phyloP scores from a whole-genome alignment of 2,888 invertebrate species.

The Cheilosia vulpina region DNA sequence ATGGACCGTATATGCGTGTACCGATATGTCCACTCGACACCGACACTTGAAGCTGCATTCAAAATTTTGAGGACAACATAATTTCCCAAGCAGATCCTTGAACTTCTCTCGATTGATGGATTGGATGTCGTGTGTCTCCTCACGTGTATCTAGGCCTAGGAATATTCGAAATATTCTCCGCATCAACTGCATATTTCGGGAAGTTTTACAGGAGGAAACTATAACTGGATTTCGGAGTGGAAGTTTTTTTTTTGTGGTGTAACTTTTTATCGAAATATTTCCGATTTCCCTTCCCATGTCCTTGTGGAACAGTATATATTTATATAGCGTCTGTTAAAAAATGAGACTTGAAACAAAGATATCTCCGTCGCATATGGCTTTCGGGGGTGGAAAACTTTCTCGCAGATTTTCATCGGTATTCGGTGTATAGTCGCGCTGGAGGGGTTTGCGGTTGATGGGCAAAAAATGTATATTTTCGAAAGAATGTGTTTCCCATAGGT shows the following conservation, averaged over 20 bases:
- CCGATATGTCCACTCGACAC: constrained; percentile 52
- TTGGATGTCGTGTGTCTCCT: background rate
- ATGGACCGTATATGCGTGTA: background rate
- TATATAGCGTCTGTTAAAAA: constrained; percentile 4
- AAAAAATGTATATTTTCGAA: constrained; percentile 56
- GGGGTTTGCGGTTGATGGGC: background rate
- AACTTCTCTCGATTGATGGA: constrained; percentile 33
- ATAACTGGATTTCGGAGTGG: background rate
- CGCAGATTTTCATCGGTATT: background rate
- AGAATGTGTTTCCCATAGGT: constrained; percentile 66
- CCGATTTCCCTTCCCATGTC: constrained; percentile 50
- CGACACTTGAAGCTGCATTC: constrained; percentile 64
- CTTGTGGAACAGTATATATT: background rate
- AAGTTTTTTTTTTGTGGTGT: constrained; percentile 14
- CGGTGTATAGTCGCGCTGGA: background rate
- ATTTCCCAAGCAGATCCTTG: constrained; percentile 45
- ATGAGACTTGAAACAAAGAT: constrained; percentile 41
- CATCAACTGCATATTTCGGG: constrained; percentile 18
- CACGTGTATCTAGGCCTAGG: constrained; percentile 9
- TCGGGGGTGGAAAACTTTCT: constrained; percentile 34
- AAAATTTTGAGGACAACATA: constrained; percentile 52
- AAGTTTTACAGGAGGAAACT: constrained; percentile 33
- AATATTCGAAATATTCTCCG: constrained; percentile 10
- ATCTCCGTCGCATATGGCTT: constrained; percentile 57
- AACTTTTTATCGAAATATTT: constrained; percentile 70